These are phyloP conservation scores for Cryptomyrus ogoouensis DNA, from an alignment of 2,113 vertebrate genomes.

Conservation along the genomic window DNA sequence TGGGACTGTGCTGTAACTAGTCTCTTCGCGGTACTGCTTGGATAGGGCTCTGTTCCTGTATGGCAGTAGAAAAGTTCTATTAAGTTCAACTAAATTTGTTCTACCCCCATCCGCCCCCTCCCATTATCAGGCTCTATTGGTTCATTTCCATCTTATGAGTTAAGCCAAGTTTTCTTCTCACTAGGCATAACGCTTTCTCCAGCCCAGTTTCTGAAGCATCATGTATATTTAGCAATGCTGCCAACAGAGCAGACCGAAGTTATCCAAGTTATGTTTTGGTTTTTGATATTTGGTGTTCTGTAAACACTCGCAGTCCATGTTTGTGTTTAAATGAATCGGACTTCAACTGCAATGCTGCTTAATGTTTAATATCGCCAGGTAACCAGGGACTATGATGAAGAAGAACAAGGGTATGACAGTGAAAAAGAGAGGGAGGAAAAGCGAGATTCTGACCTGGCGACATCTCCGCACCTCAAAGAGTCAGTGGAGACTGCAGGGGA, in stretches of 20 bases:
- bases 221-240: background rate
- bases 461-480: conserved; percentile 69
- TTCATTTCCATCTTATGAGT: background rate
- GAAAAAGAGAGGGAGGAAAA: conserved; percentile 82
- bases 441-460: conserved; percentile 58
- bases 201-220: background rate
- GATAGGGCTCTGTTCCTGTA: background rate
- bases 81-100: background rate
- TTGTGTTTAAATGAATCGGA: background rate
- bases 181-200: background rate
- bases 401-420: conserved; percentile 95
- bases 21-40: background rate
- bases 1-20: background rate
- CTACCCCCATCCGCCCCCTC: background rate
- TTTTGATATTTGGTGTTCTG: background rate
- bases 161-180: background rate
- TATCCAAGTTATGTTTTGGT: background rate
- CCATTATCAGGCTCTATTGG: background rate
- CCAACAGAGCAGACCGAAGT: background rate
- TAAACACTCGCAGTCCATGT: background rate
- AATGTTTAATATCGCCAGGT: conserved; percentile 63
- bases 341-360: background rate
- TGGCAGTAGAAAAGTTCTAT: background rate
- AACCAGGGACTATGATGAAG: conserved; percentile 94
- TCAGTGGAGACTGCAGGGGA: conserved; percentile 58